A percentile compares a stretch with the other conserved stretches of the same genome.
Conservation (phyloP, 2,888 invertebrate species). For the Eustalomyia histrio region DNA sequence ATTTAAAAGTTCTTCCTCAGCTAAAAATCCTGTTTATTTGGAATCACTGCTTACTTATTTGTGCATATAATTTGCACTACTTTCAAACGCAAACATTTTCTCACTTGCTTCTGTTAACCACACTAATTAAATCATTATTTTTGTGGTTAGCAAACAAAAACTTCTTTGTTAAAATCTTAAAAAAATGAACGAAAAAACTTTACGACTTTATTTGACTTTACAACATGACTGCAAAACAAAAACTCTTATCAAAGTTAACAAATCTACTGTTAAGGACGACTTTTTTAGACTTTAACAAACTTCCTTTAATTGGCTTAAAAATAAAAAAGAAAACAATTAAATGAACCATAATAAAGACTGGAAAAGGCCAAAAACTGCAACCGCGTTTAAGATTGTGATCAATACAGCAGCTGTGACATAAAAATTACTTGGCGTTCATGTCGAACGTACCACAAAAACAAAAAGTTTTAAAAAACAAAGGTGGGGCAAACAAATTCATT, state of each 20-base stretch:
- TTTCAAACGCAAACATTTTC: background rate
- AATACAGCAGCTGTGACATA: slow-evolving; percentile 64
- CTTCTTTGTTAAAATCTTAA: slow-evolving; percentile 47
- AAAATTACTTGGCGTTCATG: slow-evolving; percentile 64
- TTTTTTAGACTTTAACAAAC: slow-evolving; percentile 14
- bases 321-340: slow-evolving; percentile 50
- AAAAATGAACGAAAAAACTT: no score
- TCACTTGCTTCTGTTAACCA: slow-evolving; percentile 38
- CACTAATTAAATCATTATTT: slow-evolving; percentile 64
- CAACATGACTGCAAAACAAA: slow-evolving; percentile 55
- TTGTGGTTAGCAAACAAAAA: slow-evolving; percentile 27
- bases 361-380: slow-evolving; percentile 54
- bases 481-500: slow-evolving; percentile 59
- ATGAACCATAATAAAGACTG: slow-evolving; percentile 44
- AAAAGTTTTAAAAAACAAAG: background rate
- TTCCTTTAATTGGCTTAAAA: slow-evolving; percentile 61
- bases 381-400: slow-evolving; percentile 62
- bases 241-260: slow-evolving; percentile 50
- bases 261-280: slow-evolving; percentile 54
- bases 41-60: no score
- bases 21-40: no score
- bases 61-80: no score
- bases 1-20: no score
- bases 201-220: slow-evolving; percentile 64
- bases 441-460: slow-evolving; percentile 34